phyloP scores from a whole-genome alignment of 2,797 vertebrate species.

The Hemibagrus guttatus region DNA sequence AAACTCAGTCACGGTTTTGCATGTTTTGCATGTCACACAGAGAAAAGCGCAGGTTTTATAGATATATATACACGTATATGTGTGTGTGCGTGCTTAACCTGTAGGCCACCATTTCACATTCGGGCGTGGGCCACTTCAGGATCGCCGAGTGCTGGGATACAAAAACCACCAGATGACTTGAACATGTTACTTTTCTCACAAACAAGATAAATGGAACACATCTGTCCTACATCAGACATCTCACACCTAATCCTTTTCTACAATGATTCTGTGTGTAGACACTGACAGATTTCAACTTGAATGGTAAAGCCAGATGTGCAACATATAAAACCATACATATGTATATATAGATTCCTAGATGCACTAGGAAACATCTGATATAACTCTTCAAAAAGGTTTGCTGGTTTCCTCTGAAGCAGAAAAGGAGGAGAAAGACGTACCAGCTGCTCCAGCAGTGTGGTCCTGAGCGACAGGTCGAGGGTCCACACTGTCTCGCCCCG shows the following conservation, averaged over 20 bases:
- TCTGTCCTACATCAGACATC: not conserved
- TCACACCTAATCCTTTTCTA: not conserved
- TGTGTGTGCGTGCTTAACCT: conserved; percentile 77
- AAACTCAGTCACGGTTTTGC: not conserved
- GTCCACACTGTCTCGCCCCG: conserved; percentile 92
- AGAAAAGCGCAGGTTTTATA: not conserved
- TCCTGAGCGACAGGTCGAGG: conserved; percentile 80
- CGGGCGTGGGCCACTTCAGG: conserved; percentile 94
- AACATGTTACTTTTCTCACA: not conserved
- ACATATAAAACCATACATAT: not conserved
- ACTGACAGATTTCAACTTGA: not conserved
- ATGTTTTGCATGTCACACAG: not conserved
- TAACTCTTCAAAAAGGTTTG: not conserved
- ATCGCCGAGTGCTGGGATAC: conserved; percentile 89
- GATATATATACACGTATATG: no score
- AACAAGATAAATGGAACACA: not conserved
- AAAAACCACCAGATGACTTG: conserved; percentile 41
- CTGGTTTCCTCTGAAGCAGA: not conserved
- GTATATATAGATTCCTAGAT: no score
- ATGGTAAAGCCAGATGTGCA: not conserved
- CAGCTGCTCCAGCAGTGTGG: conserved; percentile 88
- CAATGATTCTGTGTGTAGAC: not conserved
- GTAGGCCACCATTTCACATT: conserved; percentile 99
- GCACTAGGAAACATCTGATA: not conserved
- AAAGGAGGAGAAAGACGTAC: conserved; percentile 66